Conservation (phyloP, 2,888 invertebrate species). For the Dyspetes luteomarginatus region DNA sequence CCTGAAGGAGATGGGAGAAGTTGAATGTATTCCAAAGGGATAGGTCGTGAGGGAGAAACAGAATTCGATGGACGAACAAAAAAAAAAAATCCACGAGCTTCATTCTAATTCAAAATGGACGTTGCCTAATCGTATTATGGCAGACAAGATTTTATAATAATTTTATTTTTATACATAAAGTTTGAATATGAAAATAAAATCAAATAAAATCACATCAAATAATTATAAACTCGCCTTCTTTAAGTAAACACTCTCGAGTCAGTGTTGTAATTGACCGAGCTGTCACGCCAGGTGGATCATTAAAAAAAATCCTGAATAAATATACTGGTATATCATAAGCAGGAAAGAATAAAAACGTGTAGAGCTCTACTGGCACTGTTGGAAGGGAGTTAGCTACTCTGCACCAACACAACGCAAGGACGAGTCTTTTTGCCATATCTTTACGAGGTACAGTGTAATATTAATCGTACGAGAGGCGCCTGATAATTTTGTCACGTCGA, state of each 20-base stretch:
- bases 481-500: constrained; percentile 63
- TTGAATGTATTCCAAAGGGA: neutral
- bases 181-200: constrained; percentile 28
- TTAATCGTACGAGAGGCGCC: constrained; percentile 57
- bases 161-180: constrained; percentile 43
- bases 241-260: neutral
- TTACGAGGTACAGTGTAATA: constrained; percentile 46
- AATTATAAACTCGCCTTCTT: constrained; percentile 16
- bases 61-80: no score
- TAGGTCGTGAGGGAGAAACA: no score
- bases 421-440: constrained; percentile 48
- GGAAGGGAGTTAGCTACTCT: constrained; percentile 35
- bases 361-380: constrained; percentile 40
- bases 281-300: constrained; percentile 47
- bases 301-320: constrained; percentile 53
- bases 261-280: constrained; percentile 31
- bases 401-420: constrained; percentile 36
- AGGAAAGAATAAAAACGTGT: constrained; percentile 32
- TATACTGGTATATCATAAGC: constrained; percentile 43
- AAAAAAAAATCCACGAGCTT: no score
- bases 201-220: no score
- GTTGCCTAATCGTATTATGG: no score
- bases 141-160: constrained; percentile 32
- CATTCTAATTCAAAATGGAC: no score
- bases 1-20: neutral